These are phyloP conservation scores for Telmatochromis brichardi DNA, from an alignment of 2,113 vertebrate genomes.

Conservation along the genomic window DNA sequence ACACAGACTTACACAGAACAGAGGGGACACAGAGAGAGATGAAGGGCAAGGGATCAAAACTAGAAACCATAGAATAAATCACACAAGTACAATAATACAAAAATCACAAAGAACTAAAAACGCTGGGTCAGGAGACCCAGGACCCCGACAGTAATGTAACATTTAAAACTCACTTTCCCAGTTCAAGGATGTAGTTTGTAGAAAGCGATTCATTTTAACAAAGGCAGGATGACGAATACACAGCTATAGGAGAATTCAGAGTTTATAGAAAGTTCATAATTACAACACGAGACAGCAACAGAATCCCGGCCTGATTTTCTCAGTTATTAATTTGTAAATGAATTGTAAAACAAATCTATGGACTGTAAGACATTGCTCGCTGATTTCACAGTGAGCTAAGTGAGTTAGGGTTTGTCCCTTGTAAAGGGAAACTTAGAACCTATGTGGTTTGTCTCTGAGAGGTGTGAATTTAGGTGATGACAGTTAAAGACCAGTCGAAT, in stretches of 20 bases:
- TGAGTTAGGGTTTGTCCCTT: neutral
- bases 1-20: no score
- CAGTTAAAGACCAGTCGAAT: neutral
- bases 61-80: no score
- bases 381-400: neutral
- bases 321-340: neutral
- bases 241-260: no score
- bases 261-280: no score
- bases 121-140: accelerated
- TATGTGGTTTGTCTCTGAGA: neutral
- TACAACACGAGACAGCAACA: no score
- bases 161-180: neutral
- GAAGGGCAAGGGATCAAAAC: no score
- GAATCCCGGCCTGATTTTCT: neutral
- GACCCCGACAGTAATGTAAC: accelerated
- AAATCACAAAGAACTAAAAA: no score
- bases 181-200: accelerated
- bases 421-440: neutral
- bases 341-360: neutral
- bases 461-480: neutral
- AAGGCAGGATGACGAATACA: no score
- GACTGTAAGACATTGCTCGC: neutral
- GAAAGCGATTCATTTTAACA: no score
- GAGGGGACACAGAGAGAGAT: no score
- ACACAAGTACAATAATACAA: no score